phyloP scores from a whole-genome alignment of 2,113 vertebrate species.

The Rhombomys opimus region DNA sequence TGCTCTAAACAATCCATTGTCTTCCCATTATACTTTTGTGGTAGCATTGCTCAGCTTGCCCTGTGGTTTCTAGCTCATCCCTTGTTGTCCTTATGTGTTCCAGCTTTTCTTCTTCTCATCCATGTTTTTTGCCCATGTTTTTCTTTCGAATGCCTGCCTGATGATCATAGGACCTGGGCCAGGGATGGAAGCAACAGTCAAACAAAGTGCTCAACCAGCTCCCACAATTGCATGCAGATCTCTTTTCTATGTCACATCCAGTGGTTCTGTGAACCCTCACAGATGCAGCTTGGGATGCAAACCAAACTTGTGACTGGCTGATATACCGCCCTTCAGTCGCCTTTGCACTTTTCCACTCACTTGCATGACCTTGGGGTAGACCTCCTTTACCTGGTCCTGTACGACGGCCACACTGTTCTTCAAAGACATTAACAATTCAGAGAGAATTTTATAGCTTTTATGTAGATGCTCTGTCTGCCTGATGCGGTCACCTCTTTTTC shows the following conservation, averaged over 20 bases:
- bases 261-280: background rate
- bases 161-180: conserved; percentile 2
- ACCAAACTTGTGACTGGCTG: background rate
- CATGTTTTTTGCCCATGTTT: background rate
- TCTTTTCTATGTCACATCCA: background rate
- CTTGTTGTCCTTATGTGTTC: background rate
- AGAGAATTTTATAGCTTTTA: background rate
- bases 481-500: background rate
- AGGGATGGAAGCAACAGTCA: conserved; percentile 10
- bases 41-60: background rate
- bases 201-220: background rate
- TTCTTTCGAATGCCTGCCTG: conserved; percentile 29
- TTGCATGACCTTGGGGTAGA: background rate
- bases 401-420: background rate
- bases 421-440: background rate
- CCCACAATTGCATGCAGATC: background rate
- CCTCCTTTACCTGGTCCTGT: background rate
- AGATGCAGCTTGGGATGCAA: background rate
- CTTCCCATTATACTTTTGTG: background rate
- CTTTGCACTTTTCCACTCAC: background rate
- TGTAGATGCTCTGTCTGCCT: background rate
- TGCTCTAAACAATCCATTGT: background rate
- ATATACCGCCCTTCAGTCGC: background rate
- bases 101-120: background rate
- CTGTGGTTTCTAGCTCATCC: background rate